phyloP scores from a whole-genome alignment of 2,888 invertebrate species.

The Orthosia cruda region DNA sequence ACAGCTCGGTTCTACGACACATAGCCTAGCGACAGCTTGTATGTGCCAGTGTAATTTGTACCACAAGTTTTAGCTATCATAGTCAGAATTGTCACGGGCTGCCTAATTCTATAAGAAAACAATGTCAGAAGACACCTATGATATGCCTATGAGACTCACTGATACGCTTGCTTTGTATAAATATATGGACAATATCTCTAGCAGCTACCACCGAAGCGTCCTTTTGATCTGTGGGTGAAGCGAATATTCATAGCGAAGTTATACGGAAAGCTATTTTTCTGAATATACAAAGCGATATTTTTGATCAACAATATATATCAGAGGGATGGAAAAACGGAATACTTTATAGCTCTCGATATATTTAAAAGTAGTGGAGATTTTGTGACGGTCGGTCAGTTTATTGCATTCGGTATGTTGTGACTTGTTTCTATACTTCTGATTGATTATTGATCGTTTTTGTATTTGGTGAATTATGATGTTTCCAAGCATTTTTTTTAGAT shows the following conservation, averaged over 20 bases:
- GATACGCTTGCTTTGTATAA: no score
- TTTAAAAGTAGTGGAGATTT: constrained; percentile 57
- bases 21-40: no score
- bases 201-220: background rate
- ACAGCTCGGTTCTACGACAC: no score
- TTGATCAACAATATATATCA: constrained; percentile 51
- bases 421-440: constrained; percentile 7
- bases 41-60: no score
- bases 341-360: constrained; percentile 47
- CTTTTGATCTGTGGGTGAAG: constrained; percentile 55
- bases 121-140: no score
- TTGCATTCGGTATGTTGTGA: constrained; percentile 44
- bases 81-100: background rate
- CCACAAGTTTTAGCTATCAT: background rate
- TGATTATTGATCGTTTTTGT: background rate
- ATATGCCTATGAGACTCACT: no score
- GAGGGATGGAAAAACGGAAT: constrained; percentile 39
- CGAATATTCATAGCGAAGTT: constrained; percentile 61
- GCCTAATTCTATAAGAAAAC: no score
- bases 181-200: background rate
- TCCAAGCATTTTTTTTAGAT: background rate
- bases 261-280: constrained; percentile 61
- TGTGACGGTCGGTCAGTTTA: constrained; percentile 48
- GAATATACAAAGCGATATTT: constrained; percentile 62
- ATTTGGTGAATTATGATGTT: background rate